Evolutionary conservation across 2,888 invertebrate genomes (phyloP).

Genomic region (Morpho helenor): DNA sequence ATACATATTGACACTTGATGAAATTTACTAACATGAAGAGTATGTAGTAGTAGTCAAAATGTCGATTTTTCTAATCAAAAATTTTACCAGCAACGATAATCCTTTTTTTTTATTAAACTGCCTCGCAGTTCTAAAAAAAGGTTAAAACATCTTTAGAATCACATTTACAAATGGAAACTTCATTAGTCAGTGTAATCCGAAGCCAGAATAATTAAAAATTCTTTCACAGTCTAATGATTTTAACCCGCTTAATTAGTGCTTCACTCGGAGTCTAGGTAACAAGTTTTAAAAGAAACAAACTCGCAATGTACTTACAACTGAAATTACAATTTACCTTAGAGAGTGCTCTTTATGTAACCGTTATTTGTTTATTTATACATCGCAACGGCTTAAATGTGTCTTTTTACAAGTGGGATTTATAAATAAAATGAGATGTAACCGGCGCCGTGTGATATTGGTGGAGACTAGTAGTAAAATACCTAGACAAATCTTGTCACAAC

Average conservation of each 20-base stretch:
- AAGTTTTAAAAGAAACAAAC: conserved; percentile 5
- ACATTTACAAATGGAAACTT: conserved; percentile 12
- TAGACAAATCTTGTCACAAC: no score
- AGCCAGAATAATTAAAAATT: conserved; percentile 21
- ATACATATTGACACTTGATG: no score
- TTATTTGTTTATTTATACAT: not conserved
- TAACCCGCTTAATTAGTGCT: conserved; percentile 8
- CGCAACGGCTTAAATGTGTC: not conserved
- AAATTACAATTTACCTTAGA: conserved; percentile 5
- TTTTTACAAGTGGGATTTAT: no score
- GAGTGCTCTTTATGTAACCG: not conserved
- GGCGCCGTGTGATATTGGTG: no score
- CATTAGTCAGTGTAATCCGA: conserved; percentile 3
- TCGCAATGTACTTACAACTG: not conserved
- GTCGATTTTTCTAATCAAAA: no score
- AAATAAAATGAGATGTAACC: no score
- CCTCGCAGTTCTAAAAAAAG: not conserved
- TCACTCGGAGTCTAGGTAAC: conserved; percentile 3
- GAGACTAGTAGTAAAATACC: no score
- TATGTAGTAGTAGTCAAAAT: no score
- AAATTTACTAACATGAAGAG: no score
- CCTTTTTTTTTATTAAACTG: no score
- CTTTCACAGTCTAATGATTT: conserved; percentile 16
- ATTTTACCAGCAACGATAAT: no score
- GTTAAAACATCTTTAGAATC: conserved; percentile 6